Evolutionary conservation across 1,140 invertebrate species (phyloP).

Genomic region (Ylistrum balloti): DNA sequence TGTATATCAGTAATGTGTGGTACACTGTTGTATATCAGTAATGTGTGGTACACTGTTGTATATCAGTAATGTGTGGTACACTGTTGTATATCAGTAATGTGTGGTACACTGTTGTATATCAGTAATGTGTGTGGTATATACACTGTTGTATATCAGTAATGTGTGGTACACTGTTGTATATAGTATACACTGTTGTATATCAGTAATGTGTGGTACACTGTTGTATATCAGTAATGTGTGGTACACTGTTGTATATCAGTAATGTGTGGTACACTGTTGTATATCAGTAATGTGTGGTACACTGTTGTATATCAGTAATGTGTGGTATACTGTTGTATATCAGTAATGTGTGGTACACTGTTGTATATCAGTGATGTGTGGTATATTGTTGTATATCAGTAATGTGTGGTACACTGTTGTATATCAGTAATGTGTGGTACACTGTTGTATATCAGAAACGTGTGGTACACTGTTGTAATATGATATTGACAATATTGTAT

Average conservation of each 20-base stretch:
- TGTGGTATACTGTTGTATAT: background rate
- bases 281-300: background rate
- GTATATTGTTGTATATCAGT: background rate
- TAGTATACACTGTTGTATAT: no score
- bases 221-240: no score
- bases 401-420: background rate
- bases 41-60: no score
- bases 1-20: slow-evolving; percentile 66
- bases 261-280: background rate
- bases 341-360: background rate
- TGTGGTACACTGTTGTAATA: background rate
- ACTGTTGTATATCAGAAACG: no score
- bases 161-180: background rate
- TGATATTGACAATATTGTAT: background rate
- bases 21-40: no score
- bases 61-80: no score
- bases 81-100: slow-evolving; percentile 64
- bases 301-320: no score
- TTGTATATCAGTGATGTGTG: no score
- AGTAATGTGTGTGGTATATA: no score
- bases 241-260: background rate
- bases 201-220: background rate
- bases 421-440: no score
- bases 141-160: no score
- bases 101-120: no score